Percentiles rank a stretch among this genome's conserved stretches.
phyloP scores from a whole-genome alignment of 2,797 vertebrate genomes.

The Sparidentex hasta region DNA sequence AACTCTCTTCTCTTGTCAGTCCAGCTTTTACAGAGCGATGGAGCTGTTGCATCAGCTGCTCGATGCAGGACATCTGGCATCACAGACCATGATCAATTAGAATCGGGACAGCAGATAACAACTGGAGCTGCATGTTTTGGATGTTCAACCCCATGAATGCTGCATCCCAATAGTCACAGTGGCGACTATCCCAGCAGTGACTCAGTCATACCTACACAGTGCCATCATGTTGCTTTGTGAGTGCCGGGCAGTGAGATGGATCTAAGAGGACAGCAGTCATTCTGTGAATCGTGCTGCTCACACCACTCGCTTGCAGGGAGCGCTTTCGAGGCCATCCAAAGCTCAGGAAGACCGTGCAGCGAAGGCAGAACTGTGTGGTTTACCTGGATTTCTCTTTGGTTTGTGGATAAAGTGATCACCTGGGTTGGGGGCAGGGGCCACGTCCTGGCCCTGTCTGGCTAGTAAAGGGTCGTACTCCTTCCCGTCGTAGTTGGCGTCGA shows the following conservation, averaged over 20 bases:
- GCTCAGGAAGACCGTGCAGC: slow-evolving; percentile 85
- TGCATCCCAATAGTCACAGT: slow-evolving; percentile 43
- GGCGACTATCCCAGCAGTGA: slow-evolving; percentile 42
- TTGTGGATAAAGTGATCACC: slow-evolving; percentile 99
- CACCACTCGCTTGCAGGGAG: slow-evolving; percentile 79
- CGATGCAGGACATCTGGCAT: slow-evolving; percentile 39
- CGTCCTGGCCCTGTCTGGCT: slow-evolving; percentile 96
- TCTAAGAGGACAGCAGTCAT: slow-evolving; percentile 68
- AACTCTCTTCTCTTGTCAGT: slow-evolving; percentile 27
- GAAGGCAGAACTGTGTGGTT: slow-evolving; percentile 77
- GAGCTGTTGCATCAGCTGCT: slow-evolving; percentile 51
- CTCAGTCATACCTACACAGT: slow-evolving; percentile 43
- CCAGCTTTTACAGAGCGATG: slow-evolving; percentile 34
- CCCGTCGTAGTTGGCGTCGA: slow-evolving; percentile 98
- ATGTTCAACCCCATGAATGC: slow-evolving; percentile 19
- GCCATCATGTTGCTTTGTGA: slow-evolving; percentile 49
- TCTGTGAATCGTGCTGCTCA: slow-evolving; percentile 78
- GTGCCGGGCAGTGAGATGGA: slow-evolving; percentile 69
- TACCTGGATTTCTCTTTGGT: slow-evolving; percentile 98
- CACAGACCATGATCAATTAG: slow-evolving; percentile 19
- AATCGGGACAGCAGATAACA: slow-evolving; percentile 6
- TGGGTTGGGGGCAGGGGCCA: slow-evolving; percentile 93
- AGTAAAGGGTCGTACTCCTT: slow-evolving; percentile 97
- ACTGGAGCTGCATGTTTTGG: slow-evolving; percentile 21
- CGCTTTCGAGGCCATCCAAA: slow-evolving; percentile 82